A percentile compares a stretch with the other conserved stretches of the same genome.
phyloP scores from a whole-genome alignment of 2,113 vertebrate genomes.

The Oncorhynchus nerka region DNA sequence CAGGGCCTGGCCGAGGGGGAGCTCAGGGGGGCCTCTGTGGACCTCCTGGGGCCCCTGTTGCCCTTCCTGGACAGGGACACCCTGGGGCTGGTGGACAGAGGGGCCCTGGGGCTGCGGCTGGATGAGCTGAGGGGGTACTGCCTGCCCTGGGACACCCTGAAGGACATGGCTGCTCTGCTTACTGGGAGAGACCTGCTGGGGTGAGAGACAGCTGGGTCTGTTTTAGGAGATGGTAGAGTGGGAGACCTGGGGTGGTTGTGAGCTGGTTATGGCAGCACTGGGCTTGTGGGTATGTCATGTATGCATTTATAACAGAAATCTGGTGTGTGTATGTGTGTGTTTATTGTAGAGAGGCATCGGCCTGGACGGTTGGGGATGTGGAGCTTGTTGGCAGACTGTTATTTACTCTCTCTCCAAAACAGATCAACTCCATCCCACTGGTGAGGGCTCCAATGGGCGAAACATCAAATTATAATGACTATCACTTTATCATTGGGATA shows the following conservation, averaged over 20 bases:
- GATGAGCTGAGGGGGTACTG: constrained; percentile 83
- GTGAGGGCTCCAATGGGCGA: constrained; percentile 57
- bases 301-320: neutral
- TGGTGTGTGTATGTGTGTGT: constrained; percentile 17
- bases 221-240: neutral
- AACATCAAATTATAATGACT: no score
- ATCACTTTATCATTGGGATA: no score
- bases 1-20: constrained; percentile 59
- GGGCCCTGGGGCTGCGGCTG: constrained; percentile 75
- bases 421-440: constrained; percentile 80
- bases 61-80: constrained; percentile 79
- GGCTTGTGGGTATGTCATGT: neutral
- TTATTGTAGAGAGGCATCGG: constrained; percentile 73
- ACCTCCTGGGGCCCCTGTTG: constrained; percentile 79
- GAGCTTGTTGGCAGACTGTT: constrained; percentile 81
- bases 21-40: constrained; percentile 71
- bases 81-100: constrained; percentile 69
- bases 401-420: constrained; percentile 77
- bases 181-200: constrained; percentile 76
- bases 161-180: constrained; percentile 75
- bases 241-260: neutral
- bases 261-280: neutral
- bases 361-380: constrained; percentile 79
- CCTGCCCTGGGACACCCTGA: constrained; percentile 73
- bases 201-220: constrained; percentile 60